These are phyloP conservation scores for Drosophila testacea DNA, from an alignment of 2,888 invertebrate genomes.

Conservation along the genomic window DNA sequence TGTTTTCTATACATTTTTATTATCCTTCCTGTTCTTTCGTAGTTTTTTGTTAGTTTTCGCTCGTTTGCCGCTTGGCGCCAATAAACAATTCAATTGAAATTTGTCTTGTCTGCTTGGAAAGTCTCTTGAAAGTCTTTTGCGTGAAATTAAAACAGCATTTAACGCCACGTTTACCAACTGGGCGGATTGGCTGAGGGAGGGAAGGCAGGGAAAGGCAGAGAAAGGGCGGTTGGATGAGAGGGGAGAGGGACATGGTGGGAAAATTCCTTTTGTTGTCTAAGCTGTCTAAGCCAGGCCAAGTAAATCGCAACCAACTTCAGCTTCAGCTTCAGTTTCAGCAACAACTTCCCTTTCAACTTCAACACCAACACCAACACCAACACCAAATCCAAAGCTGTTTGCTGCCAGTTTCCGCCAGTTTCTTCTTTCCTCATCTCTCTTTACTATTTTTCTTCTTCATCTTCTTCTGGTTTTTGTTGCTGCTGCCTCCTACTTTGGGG, in stretches of 20 bases:
- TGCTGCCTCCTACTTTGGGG: conserved; percentile 5
- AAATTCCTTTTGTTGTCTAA: conserved; percentile 49
- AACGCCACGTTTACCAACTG: conserved; percentile 46
- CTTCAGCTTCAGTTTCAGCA: conserved; percentile 7
- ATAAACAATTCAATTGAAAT: conserved; percentile 67
- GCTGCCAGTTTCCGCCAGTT: conserved; percentile 17
- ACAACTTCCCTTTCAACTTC: not conserved
- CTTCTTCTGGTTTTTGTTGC: not conserved
- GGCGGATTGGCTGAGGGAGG: not conserved
- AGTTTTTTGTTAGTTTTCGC: conserved; percentile 18
- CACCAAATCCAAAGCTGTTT: conserved; percentile 12
- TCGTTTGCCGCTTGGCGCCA: conserved; percentile 45
- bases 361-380: not conserved
- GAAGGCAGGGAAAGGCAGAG: no score
- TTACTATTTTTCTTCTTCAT: not conserved
- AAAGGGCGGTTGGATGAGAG: not conserved
- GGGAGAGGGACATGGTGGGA: conserved; percentile 35
- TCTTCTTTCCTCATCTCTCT: not conserved
- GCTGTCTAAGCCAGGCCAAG: conserved; percentile 49
- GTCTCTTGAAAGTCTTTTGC: conserved; percentile 56
- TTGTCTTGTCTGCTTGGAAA: conserved; percentile 31
- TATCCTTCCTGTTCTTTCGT: not conserved
- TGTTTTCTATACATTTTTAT: conserved; percentile 3
- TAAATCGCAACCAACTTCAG: conserved; percentile 14
- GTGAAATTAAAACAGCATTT: conserved; percentile 68